Evolutionary conservation across 2,113 vertebrate species (phyloP).

Genomic region (Scortum barcoo): DNA sequence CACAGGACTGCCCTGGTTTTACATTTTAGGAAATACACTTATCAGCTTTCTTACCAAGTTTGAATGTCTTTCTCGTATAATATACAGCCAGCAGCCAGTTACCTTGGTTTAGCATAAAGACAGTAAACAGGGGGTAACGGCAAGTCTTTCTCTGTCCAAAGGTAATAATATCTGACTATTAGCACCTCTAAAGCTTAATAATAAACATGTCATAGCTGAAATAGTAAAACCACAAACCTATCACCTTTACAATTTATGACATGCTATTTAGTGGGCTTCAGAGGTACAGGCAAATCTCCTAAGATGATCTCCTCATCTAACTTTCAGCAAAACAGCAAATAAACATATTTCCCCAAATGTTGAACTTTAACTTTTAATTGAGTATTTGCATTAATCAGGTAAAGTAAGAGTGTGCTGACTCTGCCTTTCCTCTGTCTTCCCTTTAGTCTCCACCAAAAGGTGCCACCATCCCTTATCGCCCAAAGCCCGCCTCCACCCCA

Average conservation of each 20-base stretch:
- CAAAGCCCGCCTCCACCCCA: constrained; percentile 98
- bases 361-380: neutral
- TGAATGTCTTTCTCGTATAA: neutral
- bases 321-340: neutral
- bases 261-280: neutral
- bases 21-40: neutral
- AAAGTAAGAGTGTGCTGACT: constrained; percentile 20
- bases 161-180: too few species aligned
- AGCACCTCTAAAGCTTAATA: neutral
- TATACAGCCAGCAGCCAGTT: neutral
- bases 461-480: constrained; percentile 99
- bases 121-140: neutral
- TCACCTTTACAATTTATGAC: neutral
- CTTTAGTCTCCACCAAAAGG: constrained; percentile 98
- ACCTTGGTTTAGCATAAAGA: neutral
- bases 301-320: neutral
- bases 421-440: constrained; percentile 87
- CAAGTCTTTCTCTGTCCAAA: neutral
- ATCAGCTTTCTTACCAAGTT: neutral
- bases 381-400: neutral
- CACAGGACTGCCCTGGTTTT: neutral
- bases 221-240: neutral
- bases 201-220: neutral
- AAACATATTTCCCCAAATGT: neutral
- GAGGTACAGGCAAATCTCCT: too few species aligned